Base-by-base conservation (phyloP, 2,888 invertebrate species). In the Trilocha varians region DNA sequence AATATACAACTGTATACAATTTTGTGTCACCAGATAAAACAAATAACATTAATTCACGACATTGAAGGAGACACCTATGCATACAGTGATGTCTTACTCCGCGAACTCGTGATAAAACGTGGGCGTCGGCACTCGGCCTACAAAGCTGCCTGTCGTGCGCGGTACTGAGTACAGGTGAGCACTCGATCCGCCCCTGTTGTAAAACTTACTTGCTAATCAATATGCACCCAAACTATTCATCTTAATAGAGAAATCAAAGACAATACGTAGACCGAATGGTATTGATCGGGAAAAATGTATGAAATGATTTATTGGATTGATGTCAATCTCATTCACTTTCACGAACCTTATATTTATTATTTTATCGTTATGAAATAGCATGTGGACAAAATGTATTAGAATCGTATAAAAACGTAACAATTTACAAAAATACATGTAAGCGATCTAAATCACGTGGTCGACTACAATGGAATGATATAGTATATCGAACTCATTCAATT, bases 21-120 rank as follows among this genome's bases (percentile, higher is more conserved):
- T 16, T 18, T 15, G 13, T 13, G 36, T 36, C n/a, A 9, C 11
- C 6, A 9, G 6, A 25, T 11, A 9, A 25, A 11, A 25, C 4
- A 25, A 5, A 25, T 25, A 25, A 25, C 5, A 25, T 25, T 25
- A 2, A 25, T 6, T 2, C 25, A 25, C 25, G 25, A 25, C 25
- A 25, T 25, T 25, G 25, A 48, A 53, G 40, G 60, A 57, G 65
- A 72, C 71, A 78, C 61, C 70, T 61, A 71, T 57, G 62, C 58
- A 58, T 42, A 34, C 34, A 32, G 34, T 42, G 15, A 35, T 25
- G 25, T 66, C 84, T 84, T 85, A 85, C 83, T 82, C 78, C 58
- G 76, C 74, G 48, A 71, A 66, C 59, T 84, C 84, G 59, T 79
- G 83, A 78, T 78, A 83, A 73, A 85, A 86, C 49, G 82, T 84